Conservation (phyloP, 2,113 vertebrate species). For the Prinia subflava region DNA sequence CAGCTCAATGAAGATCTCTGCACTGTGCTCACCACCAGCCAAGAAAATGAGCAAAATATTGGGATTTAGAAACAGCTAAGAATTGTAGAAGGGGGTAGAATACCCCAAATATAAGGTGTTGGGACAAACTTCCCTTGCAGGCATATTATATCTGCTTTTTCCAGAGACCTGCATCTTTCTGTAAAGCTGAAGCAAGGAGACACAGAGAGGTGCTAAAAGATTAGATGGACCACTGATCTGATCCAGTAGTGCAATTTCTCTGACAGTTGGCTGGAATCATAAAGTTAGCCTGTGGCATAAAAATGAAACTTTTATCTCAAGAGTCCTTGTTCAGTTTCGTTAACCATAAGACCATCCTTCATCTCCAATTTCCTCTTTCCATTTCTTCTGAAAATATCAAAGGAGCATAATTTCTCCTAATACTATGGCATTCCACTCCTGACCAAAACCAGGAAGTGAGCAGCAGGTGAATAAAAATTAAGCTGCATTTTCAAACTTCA, state of each 20-base stretch:
- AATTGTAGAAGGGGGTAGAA: neutral
- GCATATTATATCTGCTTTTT: neutral
- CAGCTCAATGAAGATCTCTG: slow-evolving; percentile 56
- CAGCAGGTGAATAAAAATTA: slow-evolving; percentile 59
- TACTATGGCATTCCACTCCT: slow-evolving; percentile 22
- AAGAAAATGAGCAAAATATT: slow-evolving; percentile 26
- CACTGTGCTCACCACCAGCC: neutral
- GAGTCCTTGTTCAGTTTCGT: neutral
- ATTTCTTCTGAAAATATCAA: slow-evolving; percentile 59
- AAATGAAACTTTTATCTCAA: slow-evolving; percentile 45
- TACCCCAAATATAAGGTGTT: neutral
- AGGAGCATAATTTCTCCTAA: slow-evolving; percentile 40
- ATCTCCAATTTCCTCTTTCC: slow-evolving; percentile 45
- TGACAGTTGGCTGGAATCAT: slow-evolving; percentile 1
- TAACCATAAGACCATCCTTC: slow-evolving; percentile 42
- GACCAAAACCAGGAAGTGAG: slow-evolving; percentile 42
- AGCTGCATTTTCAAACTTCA: slow-evolving; percentile 53
- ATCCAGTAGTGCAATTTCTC: neutral
- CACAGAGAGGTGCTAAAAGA: neutral
- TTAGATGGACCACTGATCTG: neutral
- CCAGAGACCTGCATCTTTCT: neutral
- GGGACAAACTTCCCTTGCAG: neutral
- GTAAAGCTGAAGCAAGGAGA: neutral
- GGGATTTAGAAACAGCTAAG: neutral
- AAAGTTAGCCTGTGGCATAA: slow-evolving; percentile 26